Conservation (phyloP, 1,140 invertebrate genomes). For the Cardiocondyla obscurior region DNA sequence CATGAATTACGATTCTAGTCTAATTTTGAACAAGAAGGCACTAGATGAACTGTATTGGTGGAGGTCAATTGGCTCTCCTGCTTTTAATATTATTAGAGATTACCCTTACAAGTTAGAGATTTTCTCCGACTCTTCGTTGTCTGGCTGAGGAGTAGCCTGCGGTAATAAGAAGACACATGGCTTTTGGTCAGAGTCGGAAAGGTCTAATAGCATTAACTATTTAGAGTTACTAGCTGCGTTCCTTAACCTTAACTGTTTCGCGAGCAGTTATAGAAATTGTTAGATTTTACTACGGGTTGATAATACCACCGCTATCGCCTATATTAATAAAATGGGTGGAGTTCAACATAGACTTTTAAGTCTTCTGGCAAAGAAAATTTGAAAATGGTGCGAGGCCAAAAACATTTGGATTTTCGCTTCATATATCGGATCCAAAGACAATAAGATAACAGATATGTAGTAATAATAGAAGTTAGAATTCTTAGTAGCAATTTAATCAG, state of each 20-base stretch:
- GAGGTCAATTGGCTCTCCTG: neutral
- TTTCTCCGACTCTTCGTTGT: neutral
- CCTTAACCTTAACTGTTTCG: neutral
- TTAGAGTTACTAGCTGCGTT: neutral
- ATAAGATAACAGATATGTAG: neutral
- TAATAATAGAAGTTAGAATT: too few relatives aligned
- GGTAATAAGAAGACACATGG: neutral
- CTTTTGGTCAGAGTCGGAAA: too few relatives aligned
- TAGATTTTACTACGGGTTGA: neutral
- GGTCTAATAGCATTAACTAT: too few relatives aligned
- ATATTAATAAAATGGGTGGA: neutral
- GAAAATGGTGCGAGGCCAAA: neutral
- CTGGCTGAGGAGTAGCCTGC: neutral
- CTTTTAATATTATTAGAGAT: too few relatives aligned
- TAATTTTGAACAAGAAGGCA: too few relatives aligned
- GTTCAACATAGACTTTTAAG: neutral
- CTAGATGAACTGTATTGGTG: neutral
- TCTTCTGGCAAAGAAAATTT: neutral
- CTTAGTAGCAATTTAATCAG: too few relatives aligned
- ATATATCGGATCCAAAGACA: neutral
- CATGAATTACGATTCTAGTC: too few relatives aligned
- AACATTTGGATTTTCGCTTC: constrained; percentile 6
- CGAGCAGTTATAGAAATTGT: neutral
- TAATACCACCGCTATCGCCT: neutral
- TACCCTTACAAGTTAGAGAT: neutral